Percentiles rank a stretch among this genome's conserved stretches.
These are phyloP conservation scores for Ceratina australensis DNA, from an alignment of 1,140 invertebrate genomes.

Conservation along the genomic window DNA sequence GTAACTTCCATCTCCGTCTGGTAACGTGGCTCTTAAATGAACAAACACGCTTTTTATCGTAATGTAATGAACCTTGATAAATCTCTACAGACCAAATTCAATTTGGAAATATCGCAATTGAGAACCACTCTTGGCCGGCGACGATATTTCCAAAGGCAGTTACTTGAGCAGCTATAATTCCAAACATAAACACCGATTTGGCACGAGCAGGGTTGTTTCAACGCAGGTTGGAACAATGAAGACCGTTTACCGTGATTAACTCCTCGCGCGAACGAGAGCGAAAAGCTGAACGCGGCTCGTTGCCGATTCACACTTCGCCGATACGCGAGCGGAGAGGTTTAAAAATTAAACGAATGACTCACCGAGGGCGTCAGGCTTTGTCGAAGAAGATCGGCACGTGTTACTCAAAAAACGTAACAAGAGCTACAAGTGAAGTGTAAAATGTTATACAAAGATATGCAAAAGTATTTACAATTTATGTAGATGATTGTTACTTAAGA, in stretches of 20 bases:
- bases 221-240: constrained; percentile 60
- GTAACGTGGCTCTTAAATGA: too few relatives aligned
- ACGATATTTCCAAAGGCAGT: constrained; percentile 68
- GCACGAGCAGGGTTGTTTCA: constrained; percentile 56
- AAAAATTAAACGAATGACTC: constrained; percentile 45
- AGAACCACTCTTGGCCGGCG: constrained; percentile 56
- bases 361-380: neutral
- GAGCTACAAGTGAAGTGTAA: too few relatives aligned
- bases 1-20: too few relatives aligned
- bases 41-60: too few relatives aligned
- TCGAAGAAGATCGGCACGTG: neutral
- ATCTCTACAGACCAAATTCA: too few relatives aligned
- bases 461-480: too few relatives aligned
- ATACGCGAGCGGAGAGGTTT: constrained; percentile 22
- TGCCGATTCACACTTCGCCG: constrained; percentile 57
- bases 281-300: constrained; percentile 36
- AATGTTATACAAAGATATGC: too few relatives aligned
- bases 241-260: constrained; percentile 67
- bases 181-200: constrained; percentile 74
- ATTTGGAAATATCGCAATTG: too few relatives aligned
- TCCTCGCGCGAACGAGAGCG: constrained; percentile 58
- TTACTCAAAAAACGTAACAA: neutral
- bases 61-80: too few relatives aligned
- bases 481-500: too few relatives aligned
- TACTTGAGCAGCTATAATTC: constrained; percentile 71